These are phyloP conservation scores for Bombus cullumanus DNA, from an alignment of 1,140 invertebrate species.

Conservation along the genomic window DNA sequence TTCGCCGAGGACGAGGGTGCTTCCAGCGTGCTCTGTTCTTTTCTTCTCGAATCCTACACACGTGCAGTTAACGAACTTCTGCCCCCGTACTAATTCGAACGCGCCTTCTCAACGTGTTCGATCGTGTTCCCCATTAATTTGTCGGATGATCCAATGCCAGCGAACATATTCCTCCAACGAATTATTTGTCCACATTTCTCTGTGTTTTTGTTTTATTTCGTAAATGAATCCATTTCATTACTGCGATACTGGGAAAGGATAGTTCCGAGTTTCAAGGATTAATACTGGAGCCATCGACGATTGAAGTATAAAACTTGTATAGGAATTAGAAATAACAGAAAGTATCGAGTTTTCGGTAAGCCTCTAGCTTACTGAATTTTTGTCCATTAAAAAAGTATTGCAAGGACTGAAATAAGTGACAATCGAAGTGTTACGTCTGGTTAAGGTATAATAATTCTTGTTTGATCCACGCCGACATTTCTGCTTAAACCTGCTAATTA, in stretches of 20 bases:
- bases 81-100: background rate
- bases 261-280: no score
- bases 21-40: background rate
- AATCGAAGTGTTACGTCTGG: no score
- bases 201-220: background rate
- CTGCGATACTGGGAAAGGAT: background rate
- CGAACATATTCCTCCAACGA: background rate
- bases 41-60: background rate
- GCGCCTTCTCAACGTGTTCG: background rate
- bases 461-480: no score
- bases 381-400: background rate
- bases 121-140: slow-evolving; percentile 5
- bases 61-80: background rate
- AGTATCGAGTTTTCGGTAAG: no score
- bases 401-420: background rate
- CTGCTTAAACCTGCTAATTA: no score
- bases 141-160: background rate
- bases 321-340: no score
- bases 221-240: no score
- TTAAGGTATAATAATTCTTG: background rate
- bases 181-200: background rate
- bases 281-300: background rate
- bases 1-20: slow-evolving; percentile 25
- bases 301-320: no score
- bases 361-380: no score